Evolutionary conservation across 2,888 invertebrate genomes (phyloP).

Genomic region (Apomyelois bistriatella): DNA sequence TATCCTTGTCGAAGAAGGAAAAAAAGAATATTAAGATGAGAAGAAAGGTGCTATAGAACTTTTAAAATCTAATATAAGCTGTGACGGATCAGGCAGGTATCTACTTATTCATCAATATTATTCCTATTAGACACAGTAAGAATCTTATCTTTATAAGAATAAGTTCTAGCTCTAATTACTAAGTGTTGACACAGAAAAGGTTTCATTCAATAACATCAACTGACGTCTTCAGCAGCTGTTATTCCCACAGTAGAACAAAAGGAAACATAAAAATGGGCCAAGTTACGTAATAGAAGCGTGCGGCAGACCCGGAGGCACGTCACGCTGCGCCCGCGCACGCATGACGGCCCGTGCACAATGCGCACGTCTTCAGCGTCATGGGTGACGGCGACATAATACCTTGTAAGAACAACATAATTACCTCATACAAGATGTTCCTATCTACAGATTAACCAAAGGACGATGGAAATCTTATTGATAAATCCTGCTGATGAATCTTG

Average conservation of each 20-base stretch:
- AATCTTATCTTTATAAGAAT: no score
- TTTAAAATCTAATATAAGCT: no score
- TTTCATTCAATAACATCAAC: no score
- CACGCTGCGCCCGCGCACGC: constrained; percentile 28
- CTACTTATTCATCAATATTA: no score
- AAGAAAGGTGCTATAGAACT: no score
- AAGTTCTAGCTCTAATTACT: no score
- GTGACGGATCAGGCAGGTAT: no score
- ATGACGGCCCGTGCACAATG: constrained; percentile 42
- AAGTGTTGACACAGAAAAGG: no score
- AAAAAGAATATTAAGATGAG: no score
- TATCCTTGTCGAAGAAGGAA: no score
- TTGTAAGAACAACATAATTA: constrained; percentile 7
- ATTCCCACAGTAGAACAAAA: background rate
- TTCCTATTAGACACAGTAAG: no score
- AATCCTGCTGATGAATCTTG: background rate
- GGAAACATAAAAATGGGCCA: constrained; percentile 3
- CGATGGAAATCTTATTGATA: background rate
- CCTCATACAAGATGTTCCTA: background rate
- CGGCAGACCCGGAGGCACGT: constrained; percentile 6
- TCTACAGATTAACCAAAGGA: background rate
- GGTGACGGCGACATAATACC: constrained; percentile 26
- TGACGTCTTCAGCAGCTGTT: no score
- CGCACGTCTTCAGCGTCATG: constrained; percentile 30
- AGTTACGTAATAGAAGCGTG: constrained; percentile 13